These are phyloP conservation scores for Cataglyphis cursor DNA, from an alignment of 2,888 invertebrate species.

Conservation along the genomic window DNA sequence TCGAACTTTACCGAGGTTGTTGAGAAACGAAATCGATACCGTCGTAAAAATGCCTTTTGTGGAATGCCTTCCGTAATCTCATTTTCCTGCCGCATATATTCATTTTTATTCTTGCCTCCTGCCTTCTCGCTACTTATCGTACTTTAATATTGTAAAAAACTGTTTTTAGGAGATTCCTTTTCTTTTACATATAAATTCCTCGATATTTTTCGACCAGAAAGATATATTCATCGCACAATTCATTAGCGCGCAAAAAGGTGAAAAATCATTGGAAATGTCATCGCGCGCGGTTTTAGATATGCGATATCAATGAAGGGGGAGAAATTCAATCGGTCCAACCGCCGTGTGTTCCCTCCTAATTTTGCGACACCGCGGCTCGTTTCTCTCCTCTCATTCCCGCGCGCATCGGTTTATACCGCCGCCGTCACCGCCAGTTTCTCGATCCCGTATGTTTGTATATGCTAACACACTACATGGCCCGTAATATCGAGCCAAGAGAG, in stretches of 20 bases:
- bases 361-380: constrained; percentile 46
- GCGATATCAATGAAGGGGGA: neutral
- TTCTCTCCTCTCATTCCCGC: constrained; percentile 53
- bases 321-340: constrained; percentile 20
- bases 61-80: constrained; percentile 26
- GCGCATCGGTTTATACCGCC: constrained; percentile 51
- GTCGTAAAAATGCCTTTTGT: constrained; percentile 20
- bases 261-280: neutral
- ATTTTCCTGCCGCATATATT: neutral
- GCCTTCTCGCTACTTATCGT: neutral
- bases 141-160: constrained; percentile 8
- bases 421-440: constrained; percentile 42
- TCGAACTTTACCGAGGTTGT: constrained; percentile 39
- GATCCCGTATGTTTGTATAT: constrained; percentile 80
- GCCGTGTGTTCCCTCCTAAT: constrained; percentile 38
- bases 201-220: neutral
- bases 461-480: constrained; percentile 82
- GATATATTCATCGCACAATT: neutral
- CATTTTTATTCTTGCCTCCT: neutral
- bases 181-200: neutral
- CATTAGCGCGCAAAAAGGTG: neutral
- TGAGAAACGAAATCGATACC: constrained; percentile 28
- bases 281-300: neutral
- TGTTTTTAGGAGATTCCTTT: constrained; percentile 22
- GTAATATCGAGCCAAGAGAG: constrained; percentile 78